Base-by-base conservation (phyloP, 2,888 invertebrate species). In the Tenthredo scrophulariae region DNA sequence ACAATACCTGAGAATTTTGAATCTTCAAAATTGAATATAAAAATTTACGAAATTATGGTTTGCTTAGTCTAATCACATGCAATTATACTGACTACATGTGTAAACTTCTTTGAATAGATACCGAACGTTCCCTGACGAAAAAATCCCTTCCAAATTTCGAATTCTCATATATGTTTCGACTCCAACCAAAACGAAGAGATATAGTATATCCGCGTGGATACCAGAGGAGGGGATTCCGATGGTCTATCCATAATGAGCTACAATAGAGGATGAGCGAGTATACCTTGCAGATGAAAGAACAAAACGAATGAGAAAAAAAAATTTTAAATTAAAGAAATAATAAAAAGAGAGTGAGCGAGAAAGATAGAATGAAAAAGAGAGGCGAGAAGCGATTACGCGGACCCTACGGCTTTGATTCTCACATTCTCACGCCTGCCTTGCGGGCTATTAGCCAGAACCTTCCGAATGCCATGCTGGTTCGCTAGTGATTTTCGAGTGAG, bases 401-500 rank as follows among this genome's bases (percentile, higher is more conserved):
- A 54, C 50, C 77, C 54, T 50, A 33, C 18, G 26, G 62, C 80
- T 62, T 33, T 62, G 80, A 62, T 80, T 62, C 80, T 40, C 40
- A 62, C 62, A 62, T 80, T 62, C 80, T 80, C 62, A 80, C 80
- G 58, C 58, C 58, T 40, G 37, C 58, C 58, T 54, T 15, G 74
- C 74, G 74, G 74, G 43, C 43, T 74, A 74, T 74, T 43, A 74
- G 74, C 43, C 74, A 26, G 40, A n/a, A 74, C 74, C 74, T 43
- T 74, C 74, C 40, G 74, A 74, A 74, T 43, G 33, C 29, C 33
- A 62, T 62, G 43, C 46, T 40, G 46, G 83, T 43, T 83, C 15
- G 74, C 26, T 50, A 26, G 58, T 70, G 67, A 85, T 75, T 65
- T 79, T 79, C 37, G 83, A 85, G 85, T 46, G 67, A 85, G 26